Evolutionary conservation across 1,140 invertebrate genomes (phyloP).

Genomic region (Melipona quadrifasciata): DNA sequence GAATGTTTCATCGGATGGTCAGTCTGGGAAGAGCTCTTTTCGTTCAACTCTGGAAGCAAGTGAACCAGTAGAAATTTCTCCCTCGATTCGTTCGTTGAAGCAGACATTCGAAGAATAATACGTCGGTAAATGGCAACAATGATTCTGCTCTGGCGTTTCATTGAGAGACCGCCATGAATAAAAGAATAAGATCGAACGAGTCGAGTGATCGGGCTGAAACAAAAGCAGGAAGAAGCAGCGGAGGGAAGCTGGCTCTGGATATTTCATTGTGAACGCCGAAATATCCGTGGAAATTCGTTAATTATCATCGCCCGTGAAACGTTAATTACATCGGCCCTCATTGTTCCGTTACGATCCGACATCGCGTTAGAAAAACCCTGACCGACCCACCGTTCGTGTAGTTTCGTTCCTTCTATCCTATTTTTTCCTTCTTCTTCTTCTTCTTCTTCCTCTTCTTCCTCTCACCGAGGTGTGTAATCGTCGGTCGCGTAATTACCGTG

Average conservation of each 20-base stretch:
- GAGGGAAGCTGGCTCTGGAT: slow-evolving; percentile 22
- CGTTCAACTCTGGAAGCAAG: too few species aligned
- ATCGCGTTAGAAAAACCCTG: slow-evolving; percentile 17
- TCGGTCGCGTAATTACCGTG: not conserved
- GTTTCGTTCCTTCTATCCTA: too few species aligned
- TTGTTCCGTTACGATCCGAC: slow-evolving; percentile 25
- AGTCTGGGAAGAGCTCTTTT: not conserved
- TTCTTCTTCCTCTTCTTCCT: too few species aligned
- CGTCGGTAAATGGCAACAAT: slow-evolving; percentile 6
- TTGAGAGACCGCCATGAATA: not conserved
- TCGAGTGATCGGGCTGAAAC: slow-evolving; percentile 9
- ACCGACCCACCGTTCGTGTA: not conserved
- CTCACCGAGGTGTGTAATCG: not conserved
- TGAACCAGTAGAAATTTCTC: too few species aligned
- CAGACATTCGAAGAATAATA: slow-evolving; percentile 1
- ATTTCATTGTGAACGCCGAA: slow-evolving; percentile 28
- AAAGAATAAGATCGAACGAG: not conserved
- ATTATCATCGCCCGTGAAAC: slow-evolving; percentile 40
- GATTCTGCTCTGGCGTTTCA: not conserved
- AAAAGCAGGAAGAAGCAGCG: not conserved
- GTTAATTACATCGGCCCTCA: slow-evolving; percentile 25
- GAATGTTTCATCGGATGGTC: not conserved
- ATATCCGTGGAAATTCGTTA: slow-evolving; percentile 31
- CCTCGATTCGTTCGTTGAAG: not conserved
- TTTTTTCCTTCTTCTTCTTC: not conserved